Percentiles rank a stretch among this genome's conserved stretches.
Evolutionary conservation across 2,113 vertebrate species (phyloP).

Genomic region (Choloepus hoffmanni): DNA sequence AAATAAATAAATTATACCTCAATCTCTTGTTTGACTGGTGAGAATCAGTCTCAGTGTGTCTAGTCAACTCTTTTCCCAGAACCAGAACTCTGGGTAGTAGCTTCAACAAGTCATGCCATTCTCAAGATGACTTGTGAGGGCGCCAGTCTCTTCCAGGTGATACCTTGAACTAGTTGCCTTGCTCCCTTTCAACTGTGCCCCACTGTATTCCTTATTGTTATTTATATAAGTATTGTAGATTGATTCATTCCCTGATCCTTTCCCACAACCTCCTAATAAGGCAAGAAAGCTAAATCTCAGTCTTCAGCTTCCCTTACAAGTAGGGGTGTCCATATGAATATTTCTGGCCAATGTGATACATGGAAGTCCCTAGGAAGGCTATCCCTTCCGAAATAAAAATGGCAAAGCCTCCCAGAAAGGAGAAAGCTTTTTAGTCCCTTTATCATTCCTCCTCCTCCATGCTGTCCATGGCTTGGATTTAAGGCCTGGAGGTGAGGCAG

Average conservation of each 20-base stretch:
- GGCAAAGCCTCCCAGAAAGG: neutral
- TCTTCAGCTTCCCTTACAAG: neutral
- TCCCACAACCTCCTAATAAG: slow-evolving; percentile 7
- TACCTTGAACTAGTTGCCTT: neutral
- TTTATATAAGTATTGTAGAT: neutral
- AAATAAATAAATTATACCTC: slow-evolving; percentile 38
- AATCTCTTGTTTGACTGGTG: neutral
- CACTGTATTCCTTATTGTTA: neutral
- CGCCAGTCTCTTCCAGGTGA: neutral
- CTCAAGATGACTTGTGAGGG: neutral
- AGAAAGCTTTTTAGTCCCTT: neutral
- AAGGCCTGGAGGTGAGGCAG: neutral
- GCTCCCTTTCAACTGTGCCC: neutral
- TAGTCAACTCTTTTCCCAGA: neutral
- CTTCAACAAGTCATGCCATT: neutral
- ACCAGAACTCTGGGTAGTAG: neutral
- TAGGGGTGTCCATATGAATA: neutral
- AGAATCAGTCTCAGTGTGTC: neutral
- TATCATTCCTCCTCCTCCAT: neutral
- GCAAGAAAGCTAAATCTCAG: slow-evolving; percentile 18
- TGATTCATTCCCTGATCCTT: neutral
- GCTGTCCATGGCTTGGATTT: neutral
- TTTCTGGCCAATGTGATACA: neutral
- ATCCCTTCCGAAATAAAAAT: neutral
- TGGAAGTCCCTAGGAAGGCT: neutral